Percentiles rank a stretch among this genome's conserved stretches.
Conservation (phyloP, 2,113 vertebrate genomes). For the Campylomormyrus numenius region DNA sequence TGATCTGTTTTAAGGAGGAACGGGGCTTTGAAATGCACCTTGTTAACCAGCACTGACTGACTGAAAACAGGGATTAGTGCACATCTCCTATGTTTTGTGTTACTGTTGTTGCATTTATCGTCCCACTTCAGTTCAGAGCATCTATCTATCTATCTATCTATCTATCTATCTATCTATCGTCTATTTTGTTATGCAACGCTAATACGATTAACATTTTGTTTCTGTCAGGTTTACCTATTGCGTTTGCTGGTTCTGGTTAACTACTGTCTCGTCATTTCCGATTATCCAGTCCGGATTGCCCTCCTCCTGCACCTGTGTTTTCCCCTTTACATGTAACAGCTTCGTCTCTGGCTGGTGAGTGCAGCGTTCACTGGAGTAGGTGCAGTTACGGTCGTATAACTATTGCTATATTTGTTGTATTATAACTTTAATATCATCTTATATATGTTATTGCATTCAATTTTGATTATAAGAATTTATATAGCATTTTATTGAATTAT, state of each 20-base stretch:
- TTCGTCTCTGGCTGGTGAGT: background rate
- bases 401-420: background rate
- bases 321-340: background rate
- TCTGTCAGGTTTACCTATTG: background rate
- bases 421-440: background rate
- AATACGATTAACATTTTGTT: background rate
- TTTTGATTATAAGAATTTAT: background rate
- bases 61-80: background rate
- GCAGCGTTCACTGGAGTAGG: background rate
- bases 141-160: background rate
- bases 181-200: background rate
- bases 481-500: background rate
- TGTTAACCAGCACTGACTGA: background rate
- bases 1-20: constrained; percentile 4
- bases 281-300: background rate
- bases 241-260: background rate
- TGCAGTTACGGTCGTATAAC: background rate
- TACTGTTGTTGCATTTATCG: background rate
- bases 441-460: background rate
- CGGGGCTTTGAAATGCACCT: background rate
- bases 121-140: background rate
- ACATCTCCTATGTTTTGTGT: background rate
- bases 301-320: background rate
- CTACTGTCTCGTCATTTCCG: background rate
- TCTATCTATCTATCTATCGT: background rate